Conservation (phyloP, 2,113 vertebrate species). For the Gobiocypris rarus region DNA sequence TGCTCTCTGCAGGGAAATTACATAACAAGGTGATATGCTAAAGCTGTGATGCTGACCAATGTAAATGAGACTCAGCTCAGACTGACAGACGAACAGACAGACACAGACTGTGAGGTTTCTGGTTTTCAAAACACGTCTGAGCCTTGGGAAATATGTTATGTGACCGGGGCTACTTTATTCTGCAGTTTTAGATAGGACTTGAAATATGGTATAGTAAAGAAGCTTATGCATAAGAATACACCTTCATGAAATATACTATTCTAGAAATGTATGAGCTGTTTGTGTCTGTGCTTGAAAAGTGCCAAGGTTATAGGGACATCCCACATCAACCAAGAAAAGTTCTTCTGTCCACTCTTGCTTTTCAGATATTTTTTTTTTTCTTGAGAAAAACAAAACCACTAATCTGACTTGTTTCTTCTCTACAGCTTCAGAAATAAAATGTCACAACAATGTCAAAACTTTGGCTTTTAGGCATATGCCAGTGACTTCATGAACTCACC, state of each 20-base stretch:
- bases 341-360: background rate
- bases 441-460: background rate
- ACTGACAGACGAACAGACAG: slow-evolving; percentile 21
- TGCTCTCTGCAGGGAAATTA: slow-evolving; percentile 29
- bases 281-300: slow-evolving; percentile 5
- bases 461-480: background rate
- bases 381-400: background rate
- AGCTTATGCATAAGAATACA: background rate
- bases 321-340: no score
- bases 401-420: background rate
- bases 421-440: background rate
- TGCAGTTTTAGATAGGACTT: slow-evolving; percentile 6
- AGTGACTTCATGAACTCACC: background rate
- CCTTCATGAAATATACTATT: background rate
- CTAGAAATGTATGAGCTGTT: background rate
- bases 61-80: slow-evolving; percentile 39
- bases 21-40: slow-evolving; percentile 14
- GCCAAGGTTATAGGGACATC: background rate
- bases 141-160: slow-evolving; percentile 29
- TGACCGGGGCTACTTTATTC: background rate
- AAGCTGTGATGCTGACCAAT: slow-evolving; percentile 17
- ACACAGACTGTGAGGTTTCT: slow-evolving; percentile 11
- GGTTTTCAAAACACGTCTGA: slow-evolving; percentile 36
- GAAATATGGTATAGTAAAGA: background rate
- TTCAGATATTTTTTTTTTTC: background rate